Evolutionary conservation across 2,797 vertebrate genomes (phyloP), one percentile per base, ranked within the genome.

Genomic region (Megalops cyprinoides): DNA sequence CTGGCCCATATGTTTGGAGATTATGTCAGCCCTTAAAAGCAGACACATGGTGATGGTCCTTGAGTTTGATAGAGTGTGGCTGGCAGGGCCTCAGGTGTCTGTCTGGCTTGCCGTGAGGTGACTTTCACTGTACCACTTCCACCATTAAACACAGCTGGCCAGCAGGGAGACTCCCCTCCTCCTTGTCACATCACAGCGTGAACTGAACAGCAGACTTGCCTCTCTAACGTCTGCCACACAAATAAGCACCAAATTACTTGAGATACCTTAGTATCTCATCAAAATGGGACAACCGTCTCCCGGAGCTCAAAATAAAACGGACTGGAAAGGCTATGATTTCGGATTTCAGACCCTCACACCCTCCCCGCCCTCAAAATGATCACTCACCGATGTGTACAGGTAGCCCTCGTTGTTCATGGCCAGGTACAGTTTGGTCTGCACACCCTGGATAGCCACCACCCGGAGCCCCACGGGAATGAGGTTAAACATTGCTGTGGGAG

Each of bases 381-480:
- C 2, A 95, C 97, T 96, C 93, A 99, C 98, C 83, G 98, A 99
- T 89, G 98, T 98, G 89, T 99, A 99, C 81, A 99, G 94, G 87
- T 97, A 99, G 87, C 98, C 98, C 92, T 99, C 97, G 4, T 97
- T 98, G 94, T 99, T 99, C 98, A 99, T 99, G 74, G 98, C 98
- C 95, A 99, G 91, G 86, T 99, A 99, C n/a, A 99, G 91, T 89
- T 99, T 99, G 84, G 96, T 98, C 93, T 99, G 97, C 92, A 99
- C 97, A 18, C 98, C 98, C 92, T 99, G 98, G 91, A 99, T 99
- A 85, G 98, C 98, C 91, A 99, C 98, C 90, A 99, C 98, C 86
- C 98, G 97, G 85, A 99, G 94, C 86, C 98, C 98, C 91, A 99
- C 98, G 7, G 98, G 98, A 90, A 99, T 99, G 92, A 99, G 96